Percentiles rank a stretch among this genome's conserved stretches.
Evolutionary conservation across 2,888 invertebrate genomes (phyloP).

Genomic region (Drosophila lutescens): DNA sequence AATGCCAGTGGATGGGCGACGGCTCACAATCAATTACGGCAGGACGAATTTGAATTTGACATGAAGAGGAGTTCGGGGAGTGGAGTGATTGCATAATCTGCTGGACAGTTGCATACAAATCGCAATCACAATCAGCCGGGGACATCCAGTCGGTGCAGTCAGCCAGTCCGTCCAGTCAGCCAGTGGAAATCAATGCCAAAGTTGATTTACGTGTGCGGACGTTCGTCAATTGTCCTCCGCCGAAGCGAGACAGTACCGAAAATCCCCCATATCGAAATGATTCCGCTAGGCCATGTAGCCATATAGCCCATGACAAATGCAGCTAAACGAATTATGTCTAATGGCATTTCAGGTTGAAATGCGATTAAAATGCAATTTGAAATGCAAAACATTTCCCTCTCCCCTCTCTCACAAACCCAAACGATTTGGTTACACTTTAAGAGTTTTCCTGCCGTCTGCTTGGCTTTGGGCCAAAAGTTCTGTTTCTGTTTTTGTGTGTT

Average conservation of each 20-base stretch:
- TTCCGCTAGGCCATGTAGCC: constrained; percentile 18
- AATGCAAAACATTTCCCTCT: constrained; percentile 70
- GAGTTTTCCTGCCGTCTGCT: constrained; percentile 34
- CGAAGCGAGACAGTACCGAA: constrained; percentile 47
- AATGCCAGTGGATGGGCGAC: constrained; percentile 62
- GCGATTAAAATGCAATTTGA: constrained; percentile 79
- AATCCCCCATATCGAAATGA: constrained; percentile 46
- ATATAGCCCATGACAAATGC: constrained; percentile 63
- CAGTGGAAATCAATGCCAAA: constrained; percentile 71
- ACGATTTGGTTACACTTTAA: constrained; percentile 48
- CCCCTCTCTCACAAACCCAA: neutral
- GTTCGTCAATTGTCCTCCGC: constrained; percentile 65
- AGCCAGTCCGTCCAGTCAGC: constrained; percentile 23
- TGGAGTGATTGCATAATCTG: constrained; percentile 63
- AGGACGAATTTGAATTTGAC: constrained; percentile 75
- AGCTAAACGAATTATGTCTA: constrained; percentile 79
- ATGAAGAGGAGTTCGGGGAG: constrained; percentile 13
- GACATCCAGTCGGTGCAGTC: constrained; percentile 33
- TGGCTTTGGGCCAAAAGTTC: constrained; percentile 42
- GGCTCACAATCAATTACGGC: constrained; percentile 73
- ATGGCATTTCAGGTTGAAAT: constrained; percentile 80
- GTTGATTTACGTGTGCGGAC: constrained; percentile 77
- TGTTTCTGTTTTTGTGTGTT: constrained; percentile 5
- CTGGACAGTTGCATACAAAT: constrained; percentile 57
- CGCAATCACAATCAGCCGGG: constrained; percentile 39